Conservation (phyloP, 2,797 vertebrate genomes). For the Melanogrammus aeglefinus region DNA sequence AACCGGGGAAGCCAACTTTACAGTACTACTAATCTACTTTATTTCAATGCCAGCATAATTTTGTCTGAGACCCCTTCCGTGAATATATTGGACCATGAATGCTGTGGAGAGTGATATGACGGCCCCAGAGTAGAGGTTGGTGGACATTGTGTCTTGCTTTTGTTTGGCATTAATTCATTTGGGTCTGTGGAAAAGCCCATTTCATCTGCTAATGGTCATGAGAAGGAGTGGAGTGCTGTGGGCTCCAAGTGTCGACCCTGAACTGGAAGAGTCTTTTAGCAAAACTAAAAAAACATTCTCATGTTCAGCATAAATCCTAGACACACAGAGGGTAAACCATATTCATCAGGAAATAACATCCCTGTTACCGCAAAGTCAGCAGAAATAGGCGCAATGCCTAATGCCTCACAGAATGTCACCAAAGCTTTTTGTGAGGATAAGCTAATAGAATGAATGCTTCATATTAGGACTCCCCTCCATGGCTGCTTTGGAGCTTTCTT, state of each 20-base stretch:
- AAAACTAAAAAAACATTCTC: background rate
- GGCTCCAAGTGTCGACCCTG: constrained; percentile 12
- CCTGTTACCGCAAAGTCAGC: constrained; percentile 2
- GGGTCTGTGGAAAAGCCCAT: background rate
- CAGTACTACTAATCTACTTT: background rate
- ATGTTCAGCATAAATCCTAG: constrained; percentile 18
- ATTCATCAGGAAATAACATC: constrained; percentile 21
- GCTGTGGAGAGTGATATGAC: background rate
- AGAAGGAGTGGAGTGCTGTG: constrained; percentile 25
- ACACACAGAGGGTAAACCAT: constrained; percentile 8
- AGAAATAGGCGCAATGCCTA: constrained; percentile 6
- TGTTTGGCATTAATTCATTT: background rate
- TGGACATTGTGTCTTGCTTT: background rate
- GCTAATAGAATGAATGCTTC: constrained; percentile 15
- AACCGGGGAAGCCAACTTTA: constrained; percentile 22
- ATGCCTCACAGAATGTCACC: background rate
- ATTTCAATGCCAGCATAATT: background rate
- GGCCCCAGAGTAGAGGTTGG: background rate
- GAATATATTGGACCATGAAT: too few relatives aligned
- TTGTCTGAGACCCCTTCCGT: background rate
- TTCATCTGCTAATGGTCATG: constrained; percentile 18
- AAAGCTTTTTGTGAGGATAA: constrained; percentile 15
- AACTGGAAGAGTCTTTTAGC: constrained; percentile 12
- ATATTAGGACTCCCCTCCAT: constrained; percentile 16
- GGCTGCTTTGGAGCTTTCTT: background rate